Conservation (phyloP, 2,888 invertebrate species). For the Drosophila robusta region DNA sequence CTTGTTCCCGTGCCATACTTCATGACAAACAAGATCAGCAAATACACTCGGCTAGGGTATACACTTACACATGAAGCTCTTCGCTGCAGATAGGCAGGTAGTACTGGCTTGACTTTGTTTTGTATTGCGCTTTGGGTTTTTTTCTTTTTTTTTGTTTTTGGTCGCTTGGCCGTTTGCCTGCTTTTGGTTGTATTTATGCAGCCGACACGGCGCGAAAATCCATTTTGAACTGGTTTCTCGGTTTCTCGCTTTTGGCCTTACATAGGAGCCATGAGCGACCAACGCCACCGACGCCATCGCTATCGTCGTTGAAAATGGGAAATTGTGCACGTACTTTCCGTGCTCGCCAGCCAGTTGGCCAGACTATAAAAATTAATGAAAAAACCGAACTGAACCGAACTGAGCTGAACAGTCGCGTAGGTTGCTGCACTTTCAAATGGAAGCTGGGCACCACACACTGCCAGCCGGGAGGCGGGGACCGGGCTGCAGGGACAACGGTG, state of each 20-base stretch:
- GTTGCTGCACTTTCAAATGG: constrained; percentile 23
- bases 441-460: background rate
- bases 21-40: background rate
- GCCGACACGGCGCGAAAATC: constrained; percentile 17
- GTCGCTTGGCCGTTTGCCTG: constrained; percentile 20
- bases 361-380: constrained; percentile 37
- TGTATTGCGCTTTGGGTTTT: background rate
- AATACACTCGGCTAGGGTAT: background rate
- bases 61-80: background rate
- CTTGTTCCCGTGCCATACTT: background rate
- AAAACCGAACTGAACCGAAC: constrained; percentile 10
- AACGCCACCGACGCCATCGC: background rate
- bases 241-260: constrained; percentile 23
- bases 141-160: constrained; percentile 3
- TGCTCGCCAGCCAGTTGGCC: constrained; percentile 20
- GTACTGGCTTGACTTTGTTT: constrained; percentile 18
- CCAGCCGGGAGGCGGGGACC: too few relatives aligned
- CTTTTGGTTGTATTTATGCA: constrained; percentile 35
- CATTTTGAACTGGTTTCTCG: constrained; percentile 45
- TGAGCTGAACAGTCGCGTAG: constrained; percentile 6
- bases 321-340: constrained; percentile 32
- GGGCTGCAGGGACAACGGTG: background rate
- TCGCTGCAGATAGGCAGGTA: constrained; percentile 12
- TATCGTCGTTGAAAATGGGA: constrained; percentile 13
- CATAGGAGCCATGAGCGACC: constrained; percentile 1